phyloP scores from a whole-genome alignment of 1,140 invertebrate genomes.

The Eumeta japonica region DNA sequence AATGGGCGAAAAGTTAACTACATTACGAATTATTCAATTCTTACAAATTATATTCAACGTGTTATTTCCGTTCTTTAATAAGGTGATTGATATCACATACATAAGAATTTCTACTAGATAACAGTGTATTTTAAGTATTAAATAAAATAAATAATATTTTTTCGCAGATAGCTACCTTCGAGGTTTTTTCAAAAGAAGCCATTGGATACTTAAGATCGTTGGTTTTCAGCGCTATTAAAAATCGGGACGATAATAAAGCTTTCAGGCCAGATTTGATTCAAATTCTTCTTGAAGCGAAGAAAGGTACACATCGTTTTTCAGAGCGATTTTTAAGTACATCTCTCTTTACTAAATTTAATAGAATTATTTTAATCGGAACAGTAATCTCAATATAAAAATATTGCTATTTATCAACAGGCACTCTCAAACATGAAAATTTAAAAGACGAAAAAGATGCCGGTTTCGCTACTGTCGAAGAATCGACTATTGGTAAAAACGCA shows the following conservation, averaged over 20 bases:
- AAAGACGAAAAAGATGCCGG: conserved; percentile 20
- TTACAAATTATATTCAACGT: no score
- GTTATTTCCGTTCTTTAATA: no score
- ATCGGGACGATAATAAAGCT: conserved; percentile 45
- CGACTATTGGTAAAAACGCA: conserved; percentile 27
- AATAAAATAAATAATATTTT: no score
- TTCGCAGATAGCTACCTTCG: no score
- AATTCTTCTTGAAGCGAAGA: conserved; percentile 48
- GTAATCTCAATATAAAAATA: not conserved
- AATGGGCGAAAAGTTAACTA: conserved; percentile 31
- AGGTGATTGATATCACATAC: no score
- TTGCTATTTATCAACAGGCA: conserved; percentile 13
- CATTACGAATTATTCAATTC: no score
- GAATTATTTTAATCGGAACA: no score
- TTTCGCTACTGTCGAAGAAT: conserved; percentile 50
- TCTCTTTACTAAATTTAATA: no score
- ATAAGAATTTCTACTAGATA: no score
- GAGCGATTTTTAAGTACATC: not conserved
- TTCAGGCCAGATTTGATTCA: conserved; percentile 53
- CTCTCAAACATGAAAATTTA: conserved; percentile 21
- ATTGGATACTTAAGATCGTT: no score
- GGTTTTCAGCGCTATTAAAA: conserved; percentile 52
- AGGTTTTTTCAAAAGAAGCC: no score
- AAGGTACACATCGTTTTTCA: conserved; percentile 22
- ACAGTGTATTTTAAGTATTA: no score